Conservation (phyloP, 2,113 vertebrate genomes). For the Brienomyrus longianalis region DNA sequence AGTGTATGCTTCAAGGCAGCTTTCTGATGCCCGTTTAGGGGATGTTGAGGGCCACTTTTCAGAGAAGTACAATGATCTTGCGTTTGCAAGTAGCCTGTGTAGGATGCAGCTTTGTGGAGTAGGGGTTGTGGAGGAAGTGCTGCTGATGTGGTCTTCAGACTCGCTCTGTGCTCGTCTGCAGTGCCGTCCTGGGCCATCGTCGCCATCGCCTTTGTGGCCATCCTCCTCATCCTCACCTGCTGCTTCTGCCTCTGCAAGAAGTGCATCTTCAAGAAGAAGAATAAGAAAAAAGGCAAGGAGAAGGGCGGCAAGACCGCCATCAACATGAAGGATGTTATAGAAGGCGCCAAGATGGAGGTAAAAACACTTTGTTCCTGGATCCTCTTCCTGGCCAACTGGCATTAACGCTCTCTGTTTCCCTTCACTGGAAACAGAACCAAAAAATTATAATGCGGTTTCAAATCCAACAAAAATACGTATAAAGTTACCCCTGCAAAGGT, state of each 20-base stretch:
- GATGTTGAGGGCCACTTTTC: conserved; percentile 17
- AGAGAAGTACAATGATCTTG: conserved; percentile 28
- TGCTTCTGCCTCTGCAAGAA: conserved; percentile 99
- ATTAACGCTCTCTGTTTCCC: neutral
- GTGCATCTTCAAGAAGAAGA: conserved; percentile 99
- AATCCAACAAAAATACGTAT: neutral
- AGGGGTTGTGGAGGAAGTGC: neutral
- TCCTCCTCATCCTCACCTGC: conserved; percentile 93
- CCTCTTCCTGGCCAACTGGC: neutral
- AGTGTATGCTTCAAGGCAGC: neutral
- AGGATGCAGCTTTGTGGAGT: neutral
- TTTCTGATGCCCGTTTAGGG: conserved; percentile 14
- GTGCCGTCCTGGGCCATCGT: conserved; percentile 98
- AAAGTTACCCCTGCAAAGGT: neutral
- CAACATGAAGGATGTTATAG: conserved; percentile 97
- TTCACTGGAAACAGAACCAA: neutral
- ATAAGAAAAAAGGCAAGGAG: conserved; percentile 99
- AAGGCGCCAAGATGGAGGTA: conserved; percentile 96
- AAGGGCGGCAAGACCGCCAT: conserved; percentile 99
- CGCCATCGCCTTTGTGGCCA: conserved; percentile 91
- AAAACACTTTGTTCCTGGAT: conserved; percentile 35
- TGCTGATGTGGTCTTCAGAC: neutral
- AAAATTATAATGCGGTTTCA: neutral
- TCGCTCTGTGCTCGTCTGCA: conserved; percentile 38
- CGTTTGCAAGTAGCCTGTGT: conserved; percentile 35